Base-by-base conservation (phyloP, 2,888 invertebrate genomes). In the Archips crataeganus region DNA sequence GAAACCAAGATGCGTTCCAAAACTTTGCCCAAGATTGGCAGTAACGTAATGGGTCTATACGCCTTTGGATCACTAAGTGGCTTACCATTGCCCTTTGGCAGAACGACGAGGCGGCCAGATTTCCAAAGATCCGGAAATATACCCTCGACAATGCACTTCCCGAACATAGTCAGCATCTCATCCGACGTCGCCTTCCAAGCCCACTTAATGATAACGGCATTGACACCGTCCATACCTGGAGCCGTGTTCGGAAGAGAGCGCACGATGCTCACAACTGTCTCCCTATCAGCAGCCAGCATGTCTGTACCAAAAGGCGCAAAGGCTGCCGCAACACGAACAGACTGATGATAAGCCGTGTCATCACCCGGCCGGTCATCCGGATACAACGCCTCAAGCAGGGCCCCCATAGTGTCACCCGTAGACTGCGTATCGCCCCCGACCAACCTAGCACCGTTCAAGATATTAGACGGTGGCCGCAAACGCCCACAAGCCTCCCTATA, bases 11-110 rank as follows among this genome's bases (percentile, higher is more conserved):
- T 70, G 0, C 80, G 75, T n/a, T 86, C 85, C 0, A 84, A 51
- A 0, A 85, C 32, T 23, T 87, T 86, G 0, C 83, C 84, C 5
- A 85, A 51, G 0, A 83, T 74, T 0, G 84, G 74, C 1, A 85
- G 79, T 0, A 86, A 71, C 0, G 70, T 74, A 0, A 74, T 60
- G 0, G 74, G 74, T 32, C 74, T n/a, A 54, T 74, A 74, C 4
- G 67, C 67, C 47, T 70, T 70, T 2, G 74, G 67, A 9, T 75
- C 70, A 0, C 15, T 60, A 11, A 45, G 57, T 9, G 75, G 65
- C 65, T 36, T 74, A 2, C 23, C 74, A 45, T 78, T 76, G 10
- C 77, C 76, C 73, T 74, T 76, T 1, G 74, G 75, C 42, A 75
- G 15, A 0, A 76, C 75, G 0, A 72, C 42, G 2, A 77, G 59